Evolutionary conservation across 2,113 vertebrate species (phyloP), one percentile per base, ranked within the genome.

Genomic region (Scomber scombrus): DNA sequence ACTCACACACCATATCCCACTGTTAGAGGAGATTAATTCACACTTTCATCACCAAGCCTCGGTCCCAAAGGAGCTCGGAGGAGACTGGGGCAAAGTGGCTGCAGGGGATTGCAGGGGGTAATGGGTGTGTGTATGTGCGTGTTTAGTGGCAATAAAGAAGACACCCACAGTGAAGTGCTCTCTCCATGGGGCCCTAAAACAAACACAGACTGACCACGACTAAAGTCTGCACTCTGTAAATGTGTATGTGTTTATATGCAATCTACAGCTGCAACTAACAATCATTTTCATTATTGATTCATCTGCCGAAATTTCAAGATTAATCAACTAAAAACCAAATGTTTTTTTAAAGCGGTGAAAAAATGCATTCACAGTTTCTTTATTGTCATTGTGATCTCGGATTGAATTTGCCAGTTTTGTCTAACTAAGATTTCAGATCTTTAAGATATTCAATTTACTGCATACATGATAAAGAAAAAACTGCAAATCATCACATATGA

Each of bases 21-120:
- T 93, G 87, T 58, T 87, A 88, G 87, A 93, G 84, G 80, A 95
- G 86, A 94, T 95, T 93, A 93, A 89, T 95, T 92, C 82, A 88
- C 91, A 93, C 90, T 88, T 94, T 93, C 86, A 93, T 94, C 92
- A 88, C 82, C 63, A 86, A 87, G 90, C 83, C 84, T 78, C 58
- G 92, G 91, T 80, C 90, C 85, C 91, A 73, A 65, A 91, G 82
- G 86, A 87, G 76, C 66, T 70, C 57, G 49, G 71, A 85, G 75
- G 75, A 74, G 85, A 89, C 83, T 58, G 57, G 61, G 75, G 63
- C 47, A 78, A 76, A 87, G 85, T 67, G 87, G 73, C 88, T 90
- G 80, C 73, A 57, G 78, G 80, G 80, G 80, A 78, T 68, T 78
- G 81, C 14, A 54, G 77, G 71, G 79, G 72, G 71, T 81, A 81